Base-by-base conservation (phyloP, 2,113 vertebrate genomes). In the Calidris pygmaea region DNA sequence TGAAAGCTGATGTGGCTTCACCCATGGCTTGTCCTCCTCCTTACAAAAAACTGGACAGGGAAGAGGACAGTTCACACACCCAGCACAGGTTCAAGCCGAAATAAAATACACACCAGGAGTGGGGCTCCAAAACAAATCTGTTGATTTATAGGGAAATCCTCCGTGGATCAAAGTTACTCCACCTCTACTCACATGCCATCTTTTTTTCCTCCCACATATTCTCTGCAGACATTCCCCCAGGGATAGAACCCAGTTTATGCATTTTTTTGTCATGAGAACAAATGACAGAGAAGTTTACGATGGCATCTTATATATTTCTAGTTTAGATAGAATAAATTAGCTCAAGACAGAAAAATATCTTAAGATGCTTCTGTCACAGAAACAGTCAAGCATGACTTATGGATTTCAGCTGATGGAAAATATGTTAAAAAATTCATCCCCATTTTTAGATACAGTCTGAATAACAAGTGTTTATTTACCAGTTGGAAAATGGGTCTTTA, bases 381-480 rank as follows among this genome's bases (percentile, higher is more conserved):
- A 94, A 94, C 80, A 96, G 84, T 78, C 84, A 95, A 94, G 91
- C 89, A 82, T 92, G 77, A 85, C 91, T 92, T 95, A 91, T 8
- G 43, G 91, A 87, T 91, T 96, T 95, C 80, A 72, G 84, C 70
- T 89, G 56, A 94, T 82, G 23, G 84, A 95, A 96, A 96, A 94
- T 84, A 93, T 27, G 43, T 87, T 87, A 18, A 96, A 95, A 95
- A 94, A 89, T 52, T 87, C 89, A 87, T 87, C 47, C 43, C 0
- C 0, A 59, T 74, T 89, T 95, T 89, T 66, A 78, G 73, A 92
- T 78, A 92, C 55, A 80, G 37, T 63, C 65, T 81, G 91, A 92
- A 63, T 81, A 96, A n/a, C 35, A 88, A 90, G 52, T 75, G 12
- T 93, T 95, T 95, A 68, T 87, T 95, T 90, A 92, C 76, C 80